These are phyloP conservation scores for Sarcophilus harrisii DNA, from an alignment of 2,797 vertebrate species.

Conservation along the genomic window DNA sequence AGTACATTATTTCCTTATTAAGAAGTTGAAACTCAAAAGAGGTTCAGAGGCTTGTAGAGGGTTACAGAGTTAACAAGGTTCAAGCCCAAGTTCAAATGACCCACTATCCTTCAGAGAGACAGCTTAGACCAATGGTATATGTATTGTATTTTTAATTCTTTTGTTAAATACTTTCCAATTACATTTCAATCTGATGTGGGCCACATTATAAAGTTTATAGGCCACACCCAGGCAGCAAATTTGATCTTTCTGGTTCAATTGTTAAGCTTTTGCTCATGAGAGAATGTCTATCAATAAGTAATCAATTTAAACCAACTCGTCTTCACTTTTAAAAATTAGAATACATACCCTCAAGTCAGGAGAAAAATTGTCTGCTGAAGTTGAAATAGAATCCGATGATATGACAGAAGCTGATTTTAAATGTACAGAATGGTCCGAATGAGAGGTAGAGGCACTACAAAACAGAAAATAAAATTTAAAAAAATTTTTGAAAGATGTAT, in stretches of 20 bases:
- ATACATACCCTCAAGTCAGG: slow-evolving; percentile 92
- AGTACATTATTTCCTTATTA: not conserved
- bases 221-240: not conserved
- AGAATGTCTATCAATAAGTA: not conserved
- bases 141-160: slow-evolving; percentile 37
- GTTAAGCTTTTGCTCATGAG: slow-evolving; percentile 1
- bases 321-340: slow-evolving; percentile 26
- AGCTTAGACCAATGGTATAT: not conserved
- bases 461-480: slow-evolving; percentile 71
- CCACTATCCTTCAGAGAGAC: not conserved
- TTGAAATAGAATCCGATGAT: slow-evolving; percentile 91
- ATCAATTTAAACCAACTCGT: slow-evolving; percentile 20
- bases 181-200: slow-evolving; percentile 23
- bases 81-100: not conserved
- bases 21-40: not conserved
- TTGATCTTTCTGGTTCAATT: not conserved
- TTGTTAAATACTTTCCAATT: slow-evolving; percentile 33
- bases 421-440: slow-evolving; percentile 92
- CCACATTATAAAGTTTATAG: slow-evolving; percentile 24
- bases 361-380: slow-evolving; percentile 91
- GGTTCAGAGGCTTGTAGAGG: not conserved
- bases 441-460: slow-evolving; percentile 91
- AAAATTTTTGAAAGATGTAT: slow-evolving; percentile 40
- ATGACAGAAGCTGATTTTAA: slow-evolving; percentile 88
- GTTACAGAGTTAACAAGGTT: not conserved